Percentiles rank a stretch among this genome's conserved stretches.
phyloP scores from a whole-genome alignment of 2,888 invertebrate genomes.

The Lasioglossum zephyrum region DNA sequence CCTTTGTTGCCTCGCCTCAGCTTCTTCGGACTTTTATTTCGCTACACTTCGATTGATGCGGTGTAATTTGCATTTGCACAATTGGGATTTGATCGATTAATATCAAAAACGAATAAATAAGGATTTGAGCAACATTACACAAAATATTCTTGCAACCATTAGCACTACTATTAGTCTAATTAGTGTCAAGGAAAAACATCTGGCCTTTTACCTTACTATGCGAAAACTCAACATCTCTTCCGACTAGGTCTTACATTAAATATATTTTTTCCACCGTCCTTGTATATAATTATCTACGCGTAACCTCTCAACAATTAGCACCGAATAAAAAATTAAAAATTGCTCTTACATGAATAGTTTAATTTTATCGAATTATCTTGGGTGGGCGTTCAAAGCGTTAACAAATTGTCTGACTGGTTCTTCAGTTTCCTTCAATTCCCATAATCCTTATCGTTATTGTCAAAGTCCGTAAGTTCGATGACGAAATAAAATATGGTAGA shows the following conservation, averaged over 20 bases:
- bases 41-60: background rate
- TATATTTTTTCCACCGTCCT: too few species aligned
- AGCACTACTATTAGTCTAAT: too few species aligned
- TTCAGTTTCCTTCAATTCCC: background rate
- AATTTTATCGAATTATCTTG: too few species aligned
- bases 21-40: background rate
- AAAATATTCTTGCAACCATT: background rate
- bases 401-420: too few species aligned
- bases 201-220: too few species aligned
- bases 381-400: background rate
- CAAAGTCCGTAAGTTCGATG: background rate
- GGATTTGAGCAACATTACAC: background rate
- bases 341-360: background rate
- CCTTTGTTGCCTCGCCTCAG: background rate
- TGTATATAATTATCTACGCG: too few species aligned
- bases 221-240: too few species aligned
- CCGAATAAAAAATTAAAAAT: background rate
- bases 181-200: too few species aligned
- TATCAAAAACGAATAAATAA: background rate
- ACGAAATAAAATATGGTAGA: too few species aligned
- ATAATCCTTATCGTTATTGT: conserved; percentile 5
- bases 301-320: too few species aligned
- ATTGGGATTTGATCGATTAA: background rate
- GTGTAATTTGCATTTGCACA: conserved; percentile 4
- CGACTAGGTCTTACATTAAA: too few species aligned